Conservation (phyloP, 1,140 invertebrate species). For the Antheraea mylitta region DNA sequence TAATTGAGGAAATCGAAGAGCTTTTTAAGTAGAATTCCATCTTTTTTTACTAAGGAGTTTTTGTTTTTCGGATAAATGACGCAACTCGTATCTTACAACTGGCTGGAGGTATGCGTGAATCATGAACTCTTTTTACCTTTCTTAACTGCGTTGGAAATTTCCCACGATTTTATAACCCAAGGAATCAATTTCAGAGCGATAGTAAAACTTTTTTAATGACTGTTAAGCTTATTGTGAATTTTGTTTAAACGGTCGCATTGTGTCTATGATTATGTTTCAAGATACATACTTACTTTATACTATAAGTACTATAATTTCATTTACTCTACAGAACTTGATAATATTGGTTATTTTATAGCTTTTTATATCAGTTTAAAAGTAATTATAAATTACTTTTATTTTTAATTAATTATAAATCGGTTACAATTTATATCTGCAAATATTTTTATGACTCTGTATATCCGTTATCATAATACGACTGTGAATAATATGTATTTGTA, state of each 20-base stretch:
- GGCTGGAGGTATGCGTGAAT: slow-evolving; percentile 32
- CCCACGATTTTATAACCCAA: slow-evolving; percentile 38
- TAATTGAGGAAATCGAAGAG: neutral
- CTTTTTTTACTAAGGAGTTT: neutral
- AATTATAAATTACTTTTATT: too few species aligned
- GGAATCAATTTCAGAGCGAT: slow-evolving; percentile 39
- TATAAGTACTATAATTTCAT: neutral
- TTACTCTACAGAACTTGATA: neutral
- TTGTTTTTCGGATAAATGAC: slow-evolving; percentile 29
- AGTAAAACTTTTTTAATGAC: slow-evolving; percentile 36
- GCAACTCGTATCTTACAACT: slow-evolving; percentile 17
- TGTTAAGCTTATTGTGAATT: slow-evolving; percentile 2
- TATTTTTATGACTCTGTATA: too few species aligned
- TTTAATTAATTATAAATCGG: too few species aligned
- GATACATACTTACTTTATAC: neutral
- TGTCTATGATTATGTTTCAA: neutral
- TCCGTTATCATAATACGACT: too few species aligned
- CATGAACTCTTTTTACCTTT: slow-evolving; percentile 41
- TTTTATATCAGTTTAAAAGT: too few species aligned
- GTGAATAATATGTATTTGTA: too few species aligned
- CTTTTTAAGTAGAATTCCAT: neutral
- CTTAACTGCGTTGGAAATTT: slow-evolving; percentile 40
- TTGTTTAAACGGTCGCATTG: slow-evolving; percentile 7
- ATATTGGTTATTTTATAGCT: neutral
- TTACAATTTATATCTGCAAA: too few species aligned